Base-by-base conservation (phyloP, 2,888 invertebrate species). In the Xestobium rufovillosum region DNA sequence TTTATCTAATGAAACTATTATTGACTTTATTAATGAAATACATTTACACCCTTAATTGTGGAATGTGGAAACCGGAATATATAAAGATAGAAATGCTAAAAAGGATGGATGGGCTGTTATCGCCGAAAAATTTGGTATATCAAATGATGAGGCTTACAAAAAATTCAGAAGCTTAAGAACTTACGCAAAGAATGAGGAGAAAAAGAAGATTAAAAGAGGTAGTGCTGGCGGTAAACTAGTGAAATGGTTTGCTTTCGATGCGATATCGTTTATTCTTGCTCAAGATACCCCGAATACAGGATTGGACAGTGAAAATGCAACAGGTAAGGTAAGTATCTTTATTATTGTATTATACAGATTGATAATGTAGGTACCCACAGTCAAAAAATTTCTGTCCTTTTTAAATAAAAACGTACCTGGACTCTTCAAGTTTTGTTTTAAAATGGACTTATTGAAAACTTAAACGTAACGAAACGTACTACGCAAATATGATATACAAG, bases 101-200 rank as follows among this genome's bases (percentile, higher is more conserved):
- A 43, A 48, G 42, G 43, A 48, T 43, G 43, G 36, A 37, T 48
- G 46, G 42, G 36, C 26, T 29, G 33, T 25, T 14, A n/a, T n/a
- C n/a, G n/a, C n/a, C n/a, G n/a, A n/a, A n/a, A n/a, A n/a, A n/a
- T n/a, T n/a, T n/a, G 15, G 26, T 31, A 41, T 35, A 38, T 23
- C 33, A 15, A 38, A 26, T 38, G 39, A 45, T 25, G 49, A 46
- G 28, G 47, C 44, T 32, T 46, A 44, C 45, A 45, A 47, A 45
- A 48, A 47, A 42, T 44, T 49, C 36, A 35, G 40, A 42, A 49
- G 40, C 37, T 32, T 49, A 29, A 39, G 45, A 45, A 49, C 49
- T 15, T 47, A 44, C 12, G 43, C 40, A 42, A 45, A 44, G 34
- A 49, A n/a, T n/a, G n/a, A n/a, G n/a, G n/a, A n/a, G 34, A 36